Evolutionary conservation across 2,888 invertebrate species (phyloP).

Genomic region (Papilio demoleus): DNA sequence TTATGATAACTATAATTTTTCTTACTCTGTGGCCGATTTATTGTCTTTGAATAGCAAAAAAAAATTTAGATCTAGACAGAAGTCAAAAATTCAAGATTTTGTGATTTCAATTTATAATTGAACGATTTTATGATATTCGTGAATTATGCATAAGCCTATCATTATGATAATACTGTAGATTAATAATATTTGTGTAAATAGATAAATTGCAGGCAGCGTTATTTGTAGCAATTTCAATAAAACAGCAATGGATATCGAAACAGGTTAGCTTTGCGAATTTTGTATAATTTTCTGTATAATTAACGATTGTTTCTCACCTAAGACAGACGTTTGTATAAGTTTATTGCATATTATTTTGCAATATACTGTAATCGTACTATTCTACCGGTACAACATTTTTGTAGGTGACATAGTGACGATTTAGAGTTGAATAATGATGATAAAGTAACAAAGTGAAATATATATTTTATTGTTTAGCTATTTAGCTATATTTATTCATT

Average conservation of each 20-base stretch:
- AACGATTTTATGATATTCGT: background rate
- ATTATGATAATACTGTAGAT: constrained; percentile 33
- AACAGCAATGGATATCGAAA: constrained; percentile 69
- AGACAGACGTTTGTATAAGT: background rate
- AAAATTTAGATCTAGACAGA: background rate
- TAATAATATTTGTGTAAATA: background rate
- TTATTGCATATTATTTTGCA: constrained; percentile 10
- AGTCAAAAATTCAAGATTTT: background rate
- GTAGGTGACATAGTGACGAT: background rate
- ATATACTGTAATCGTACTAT: background rate
- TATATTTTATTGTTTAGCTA: no score
- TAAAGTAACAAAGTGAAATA: no score
- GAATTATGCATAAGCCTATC: constrained; percentile 7
- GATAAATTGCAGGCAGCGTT: background rate
- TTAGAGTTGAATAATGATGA: no score
- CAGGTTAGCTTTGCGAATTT: constrained; percentile 61
- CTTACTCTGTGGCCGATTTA: background rate
- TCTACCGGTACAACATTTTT: background rate
- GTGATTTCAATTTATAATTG: background rate
- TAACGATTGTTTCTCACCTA: background rate
- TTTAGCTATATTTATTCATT: no score
- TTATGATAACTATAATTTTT: no score
- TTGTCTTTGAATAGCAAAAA: constrained; percentile 8
- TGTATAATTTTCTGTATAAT: constrained; percentile 37
- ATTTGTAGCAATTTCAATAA: constrained; percentile 9